Evolutionary conservation across 2,797 vertebrate species (phyloP).

Genomic region (Eulemur mongoz): DNA sequence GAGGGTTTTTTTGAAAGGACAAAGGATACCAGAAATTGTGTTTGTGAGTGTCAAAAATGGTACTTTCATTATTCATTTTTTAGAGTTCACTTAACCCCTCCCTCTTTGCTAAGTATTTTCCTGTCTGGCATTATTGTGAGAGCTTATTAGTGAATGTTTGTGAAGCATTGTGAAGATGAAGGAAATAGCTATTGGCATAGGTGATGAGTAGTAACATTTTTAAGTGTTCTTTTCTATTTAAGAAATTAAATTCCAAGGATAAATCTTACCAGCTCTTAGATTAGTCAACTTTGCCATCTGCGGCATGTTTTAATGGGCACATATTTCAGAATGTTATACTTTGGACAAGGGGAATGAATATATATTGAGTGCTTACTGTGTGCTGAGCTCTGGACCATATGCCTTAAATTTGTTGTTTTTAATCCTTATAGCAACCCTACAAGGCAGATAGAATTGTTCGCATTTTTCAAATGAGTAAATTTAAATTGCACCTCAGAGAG

Average conservation of each 20-base stretch:
- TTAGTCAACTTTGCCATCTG: constrained; percentile 43
- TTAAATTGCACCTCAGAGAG: constrained; percentile 38
- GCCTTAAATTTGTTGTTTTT: constrained; percentile 34
- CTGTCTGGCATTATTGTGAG: constrained; percentile 21
- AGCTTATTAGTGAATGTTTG: constrained; percentile 51
- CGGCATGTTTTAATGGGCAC: background rate
- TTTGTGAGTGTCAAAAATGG: constrained; percentile 35
- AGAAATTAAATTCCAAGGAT: constrained; percentile 56
- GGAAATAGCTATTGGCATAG: constrained; percentile 18
- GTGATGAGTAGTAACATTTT: constrained; percentile 25
- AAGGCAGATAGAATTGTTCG: background rate
- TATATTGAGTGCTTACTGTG: background rate
- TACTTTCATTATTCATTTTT: constrained; percentile 50
- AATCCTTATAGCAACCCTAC: background rate
- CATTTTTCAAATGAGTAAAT: constrained; percentile 60
- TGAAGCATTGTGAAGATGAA: constrained; percentile 53
- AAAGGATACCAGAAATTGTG: constrained; percentile 60
- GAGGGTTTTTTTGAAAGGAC: constrained; percentile 53
- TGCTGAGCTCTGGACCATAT: constrained; percentile 8
- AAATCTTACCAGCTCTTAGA: constrained; percentile 24
- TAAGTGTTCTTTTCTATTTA: constrained; percentile 57
- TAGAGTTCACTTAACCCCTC: background rate
- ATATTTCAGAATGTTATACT: constrained; percentile 34
- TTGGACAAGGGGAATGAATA: background rate
- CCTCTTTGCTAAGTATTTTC: constrained; percentile 38